Conservation (phyloP, 2,888 invertebrate genomes). For the Iselma pallidipennis region DNA sequence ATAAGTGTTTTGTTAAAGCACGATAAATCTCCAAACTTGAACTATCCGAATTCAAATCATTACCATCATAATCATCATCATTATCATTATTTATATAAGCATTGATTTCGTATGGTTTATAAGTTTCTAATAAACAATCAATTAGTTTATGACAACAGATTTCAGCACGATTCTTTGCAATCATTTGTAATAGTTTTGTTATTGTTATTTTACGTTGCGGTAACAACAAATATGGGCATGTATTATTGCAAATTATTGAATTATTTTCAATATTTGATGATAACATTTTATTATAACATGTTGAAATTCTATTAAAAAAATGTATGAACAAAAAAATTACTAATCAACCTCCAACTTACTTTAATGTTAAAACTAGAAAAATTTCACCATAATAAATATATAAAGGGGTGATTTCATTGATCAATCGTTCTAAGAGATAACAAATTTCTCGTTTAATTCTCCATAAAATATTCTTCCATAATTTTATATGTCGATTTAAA, state of each 20-base stretch:
- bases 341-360: slow-evolving; percentile 50
- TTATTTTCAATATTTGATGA: slow-evolving; percentile 61
- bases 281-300: slow-evolving; percentile 65
- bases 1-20: slow-evolving; percentile 72
- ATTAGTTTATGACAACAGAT: slow-evolving; percentile 72
- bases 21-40: slow-evolving; percentile 75
- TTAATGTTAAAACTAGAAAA: slow-evolving; percentile 61
- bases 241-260: slow-evolving; percentile 72
- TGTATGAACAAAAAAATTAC: not conserved
- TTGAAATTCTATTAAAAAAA: slow-evolving; percentile 62
- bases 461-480: slow-evolving; percentile 61
- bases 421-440: slow-evolving; percentile 61
- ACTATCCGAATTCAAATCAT: slow-evolving; percentile 61
- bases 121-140: slow-evolving; percentile 69
- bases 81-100: too few species aligned
- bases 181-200: slow-evolving; percentile 73
- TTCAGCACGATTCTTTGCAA: slow-evolving; percentile 71
- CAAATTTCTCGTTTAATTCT: slow-evolving; percentile 61
- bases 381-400: slow-evolving; percentile 64
- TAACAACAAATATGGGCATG: slow-evolving; percentile 72
- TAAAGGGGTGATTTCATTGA: slow-evolving; percentile 60
- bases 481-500: slow-evolving; percentile 56
- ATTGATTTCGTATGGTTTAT: slow-evolving; percentile 62
- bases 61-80: slow-evolving; percentile 56
- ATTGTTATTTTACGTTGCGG: slow-evolving; percentile 74